Base-by-base conservation (phyloP, 2,797 vertebrate species). In the Lithobates sylvaticus region DNA sequence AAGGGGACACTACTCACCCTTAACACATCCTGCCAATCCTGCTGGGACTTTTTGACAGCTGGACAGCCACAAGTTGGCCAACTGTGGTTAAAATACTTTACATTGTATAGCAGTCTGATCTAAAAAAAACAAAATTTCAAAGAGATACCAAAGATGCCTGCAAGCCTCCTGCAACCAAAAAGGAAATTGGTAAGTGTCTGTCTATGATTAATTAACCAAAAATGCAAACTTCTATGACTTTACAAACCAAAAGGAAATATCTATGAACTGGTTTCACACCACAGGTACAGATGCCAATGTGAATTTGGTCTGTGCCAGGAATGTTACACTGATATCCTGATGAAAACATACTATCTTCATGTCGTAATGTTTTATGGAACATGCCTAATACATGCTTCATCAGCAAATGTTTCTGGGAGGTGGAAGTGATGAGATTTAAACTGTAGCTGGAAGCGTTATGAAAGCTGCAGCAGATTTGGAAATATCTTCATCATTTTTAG, bases 181-280 rank as follows among this genome's bases (percentile, higher is more conserved):
- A 76, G 82, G 82, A 84, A 76, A 58, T 54, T n/a, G 64, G 39
- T 83, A 83, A 76, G 81, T 23, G 65, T 65, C 69, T 84, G 73
- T 76, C 39, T 67, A 76, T 26, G 61, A 84, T 76, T 67, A 76
- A 84, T 84, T 84, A 84, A 84, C 61, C 82, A 76, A 68, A 44
- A 76, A 76, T 76, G 82, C 54, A 76, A 83, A 76, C 82, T 65
- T 34, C 73, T 54, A 54, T 83, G 61, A 84, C 72, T 50, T 36
- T 26, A 74, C 64, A 34, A 13, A 84, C 72, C 71, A 84, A 76
- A 42, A 76, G 82, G 81, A 75, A 84, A 84, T 84, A 76, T 69
- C 73, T 84, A 16, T 10, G 54, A 68, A 64, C 18, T 36, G 42
- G 73, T 36, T 73, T 84, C 73, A 84, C 73, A 76, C 61, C 82